A percentile compares a stretch with the other conserved stretches of the same genome.
These are phyloP conservation scores for Aptenodytes patagonicus DNA, from an alignment of 2,113 vertebrate species.

Conservation along the genomic window DNA sequence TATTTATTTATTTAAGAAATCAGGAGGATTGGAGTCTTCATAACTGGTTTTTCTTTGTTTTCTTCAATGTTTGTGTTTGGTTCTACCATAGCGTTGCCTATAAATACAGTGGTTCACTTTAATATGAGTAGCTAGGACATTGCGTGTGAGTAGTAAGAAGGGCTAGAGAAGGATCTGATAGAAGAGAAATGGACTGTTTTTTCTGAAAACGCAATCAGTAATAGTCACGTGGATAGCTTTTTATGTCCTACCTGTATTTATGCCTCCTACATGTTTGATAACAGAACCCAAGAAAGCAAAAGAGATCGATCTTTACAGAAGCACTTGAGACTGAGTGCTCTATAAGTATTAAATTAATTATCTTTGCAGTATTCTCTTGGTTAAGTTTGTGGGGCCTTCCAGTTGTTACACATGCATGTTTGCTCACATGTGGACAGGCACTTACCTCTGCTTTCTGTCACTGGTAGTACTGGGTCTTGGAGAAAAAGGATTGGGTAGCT, in stretches of 20 bases:
- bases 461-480: background rate
- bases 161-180: background rate
- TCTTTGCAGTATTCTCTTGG: fast-evolving
- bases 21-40: background rate
- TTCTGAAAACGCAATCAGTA: background rate
- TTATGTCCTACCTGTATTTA: background rate
- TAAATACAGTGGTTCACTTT: background rate
- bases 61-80: background rate
- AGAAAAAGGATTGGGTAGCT: background rate
- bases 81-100: background rate
- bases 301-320: background rate
- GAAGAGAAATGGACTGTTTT: background rate
- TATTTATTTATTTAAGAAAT: background rate
- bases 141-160: background rate
- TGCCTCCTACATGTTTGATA: background rate
- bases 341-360: background rate
- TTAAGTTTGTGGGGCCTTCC: background rate
- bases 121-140: background rate
- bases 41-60: background rate
- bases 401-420: background rate
- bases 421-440: background rate
- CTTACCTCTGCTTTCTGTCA: background rate
- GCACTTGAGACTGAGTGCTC: background rate
- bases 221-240: background rate
- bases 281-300: background rate